Base-by-base conservation (phyloP, 2,888 invertebrate genomes). In the Leptopterna dolabrata region DNA sequence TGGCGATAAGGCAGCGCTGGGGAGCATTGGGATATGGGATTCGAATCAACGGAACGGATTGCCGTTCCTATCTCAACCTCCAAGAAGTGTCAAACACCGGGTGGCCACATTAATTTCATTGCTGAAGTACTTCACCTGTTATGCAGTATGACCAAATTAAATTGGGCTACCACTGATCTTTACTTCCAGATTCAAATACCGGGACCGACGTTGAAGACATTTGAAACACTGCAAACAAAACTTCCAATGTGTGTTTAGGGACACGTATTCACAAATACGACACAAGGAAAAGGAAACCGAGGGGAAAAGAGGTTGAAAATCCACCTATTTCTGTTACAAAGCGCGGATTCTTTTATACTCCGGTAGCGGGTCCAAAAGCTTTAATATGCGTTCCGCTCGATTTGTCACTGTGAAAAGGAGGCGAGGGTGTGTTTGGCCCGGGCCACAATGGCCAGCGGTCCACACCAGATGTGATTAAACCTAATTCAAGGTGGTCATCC, bases 401-500 rank as follows among this genome's bases (percentile, higher is more conserved):
- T 85, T 85, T 47, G 85, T 73, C 85, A 73, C 76, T 76, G 76
- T 71, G 85, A 85, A 85, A 85, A 85, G 85, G 51, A 83, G 83
- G 73, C 76, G 85, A 85, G 85, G 85, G 85, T 30, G 85, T 85
- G 85, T 85, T 73, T 73, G 83, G 83, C 47, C 85, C 85, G 45
- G 85, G 85, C 85, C 47, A 85, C 85, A 85, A 85, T 85, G 30
- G 85, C 47, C 85, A 73, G 85, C 85, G 47, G 76, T 73, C 76
- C 71, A 85, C 85, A 73, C 55, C 73, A 85, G 73, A 85, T 76
- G 76, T 71, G 85, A 85, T 85, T 85, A 85, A 85, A 85, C 85
- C 51, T 85, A 85, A 85, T 85, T 85, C 76, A 85, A 85, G 85
- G 85, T 85, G 85, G 73, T 76, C 85, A 85, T 85, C 85, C 85